Percentiles rank a stretch among this genome's conserved stretches.
These are phyloP conservation scores for Ormyrus labotus DNA, from an alignment of 2,888 invertebrate genomes.

Conservation along the genomic window DNA sequence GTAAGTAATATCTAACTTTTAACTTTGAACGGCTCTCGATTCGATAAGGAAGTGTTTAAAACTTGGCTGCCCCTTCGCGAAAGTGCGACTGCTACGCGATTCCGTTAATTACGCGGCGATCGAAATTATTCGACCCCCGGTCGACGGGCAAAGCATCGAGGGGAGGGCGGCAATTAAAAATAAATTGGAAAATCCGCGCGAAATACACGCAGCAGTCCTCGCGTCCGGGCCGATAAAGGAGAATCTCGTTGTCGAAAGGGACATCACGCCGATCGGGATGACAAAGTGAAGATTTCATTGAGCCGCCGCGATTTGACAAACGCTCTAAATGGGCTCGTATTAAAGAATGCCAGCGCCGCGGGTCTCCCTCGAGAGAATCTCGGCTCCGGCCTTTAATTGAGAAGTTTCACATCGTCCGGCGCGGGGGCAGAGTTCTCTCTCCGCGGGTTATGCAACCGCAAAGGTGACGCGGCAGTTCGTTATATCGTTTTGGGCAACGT, in stretches of 20 bases:
- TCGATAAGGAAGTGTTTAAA: too few relatives aligned
- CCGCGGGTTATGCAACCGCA: too few relatives aligned
- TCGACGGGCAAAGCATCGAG: too few relatives aligned
- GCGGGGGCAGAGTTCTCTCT: too few relatives aligned
- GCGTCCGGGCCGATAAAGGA: neutral
- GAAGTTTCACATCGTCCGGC: conserved; percentile 39
- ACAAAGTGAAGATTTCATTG: conserved; percentile 29
- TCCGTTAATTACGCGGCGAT: too few relatives aligned
- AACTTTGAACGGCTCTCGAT: too few relatives aligned
- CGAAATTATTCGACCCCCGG: too few relatives aligned
- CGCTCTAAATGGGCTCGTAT: neutral
- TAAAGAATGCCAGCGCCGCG: neutral
- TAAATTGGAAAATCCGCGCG: conserved; percentile 3
- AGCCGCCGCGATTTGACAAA: neutral
- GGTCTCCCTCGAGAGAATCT: neutral
- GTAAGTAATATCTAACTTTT: too few relatives aligned
- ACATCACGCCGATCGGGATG: neutral
- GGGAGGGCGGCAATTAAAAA: neutral
- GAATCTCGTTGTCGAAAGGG: conserved; percentile 8
- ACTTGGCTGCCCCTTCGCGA: too few relatives aligned
- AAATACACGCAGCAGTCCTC: neutral
- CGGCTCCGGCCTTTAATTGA: conserved; percentile 32
- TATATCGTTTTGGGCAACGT: too few relatives aligned
- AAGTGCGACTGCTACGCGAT: too few relatives aligned
- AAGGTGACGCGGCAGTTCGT: too few relatives aligned